Evolutionary conservation across 1,140 invertebrate species (phyloP).

Genomic region (Trigoniulus corallinus): DNA sequence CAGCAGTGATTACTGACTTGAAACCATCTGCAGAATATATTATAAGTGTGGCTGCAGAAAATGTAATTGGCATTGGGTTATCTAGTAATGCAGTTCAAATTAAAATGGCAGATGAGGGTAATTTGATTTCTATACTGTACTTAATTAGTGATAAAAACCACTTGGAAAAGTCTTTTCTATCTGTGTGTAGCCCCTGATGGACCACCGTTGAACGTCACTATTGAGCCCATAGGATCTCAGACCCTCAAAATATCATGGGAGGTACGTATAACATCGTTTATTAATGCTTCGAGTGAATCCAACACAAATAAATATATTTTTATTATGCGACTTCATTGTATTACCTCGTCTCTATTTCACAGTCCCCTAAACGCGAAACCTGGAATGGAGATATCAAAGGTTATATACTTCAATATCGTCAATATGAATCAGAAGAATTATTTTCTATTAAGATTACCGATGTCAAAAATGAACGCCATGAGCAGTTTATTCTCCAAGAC

Average conservation of each 20-base stretch:
- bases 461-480: constrained; percentile 12
- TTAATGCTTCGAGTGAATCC: too few relatives aligned
- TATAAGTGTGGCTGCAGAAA: constrained; percentile 80
- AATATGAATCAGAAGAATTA: constrained; percentile 21
- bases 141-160: too few relatives aligned
- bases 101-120: constrained; percentile 80
- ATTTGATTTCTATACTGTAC: constrained; percentile 8
- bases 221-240: constrained; percentile 77
- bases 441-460: constrained; percentile 18
- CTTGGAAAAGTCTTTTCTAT: too few relatives aligned
- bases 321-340: too few relatives aligned
- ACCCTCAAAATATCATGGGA: constrained; percentile 88
- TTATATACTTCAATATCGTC: constrained; percentile 33
- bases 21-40: constrained; percentile 83
- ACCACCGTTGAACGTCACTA: constrained; percentile 43
- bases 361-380: constrained; percentile 8
- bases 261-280: too few relatives aligned
- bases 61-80: constrained; percentile 78
- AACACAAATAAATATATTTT: too few relatives aligned
- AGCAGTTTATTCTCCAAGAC: constrained; percentile 23
- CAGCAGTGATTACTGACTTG: constrained; percentile 55
- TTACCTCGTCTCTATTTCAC: too few relatives aligned
- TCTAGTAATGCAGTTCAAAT: constrained; percentile 83
- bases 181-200: constrained; percentile 28
- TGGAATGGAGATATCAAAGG: constrained; percentile 29